A percentile compares a stretch with the other conserved stretches of the same genome.
These are phyloP conservation scores for Podiceps cristatus DNA, from an alignment of 2,113 vertebrate genomes.

Conservation along the genomic window DNA sequence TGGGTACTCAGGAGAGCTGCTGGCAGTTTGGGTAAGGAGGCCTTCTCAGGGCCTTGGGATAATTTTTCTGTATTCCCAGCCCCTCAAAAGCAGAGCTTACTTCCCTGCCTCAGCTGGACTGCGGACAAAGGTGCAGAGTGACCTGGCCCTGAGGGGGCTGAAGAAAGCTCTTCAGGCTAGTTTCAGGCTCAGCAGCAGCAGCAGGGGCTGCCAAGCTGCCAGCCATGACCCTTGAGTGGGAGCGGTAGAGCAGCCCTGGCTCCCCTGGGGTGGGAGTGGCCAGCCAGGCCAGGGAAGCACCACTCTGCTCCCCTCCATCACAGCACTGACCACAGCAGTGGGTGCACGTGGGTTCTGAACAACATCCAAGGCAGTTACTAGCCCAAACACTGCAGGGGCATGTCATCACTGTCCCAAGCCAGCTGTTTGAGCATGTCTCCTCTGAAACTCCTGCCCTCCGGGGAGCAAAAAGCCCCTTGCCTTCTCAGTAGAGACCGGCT, in stretches of 20 bases:
- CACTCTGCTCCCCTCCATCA: not conserved
- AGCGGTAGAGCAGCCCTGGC: not conserved
- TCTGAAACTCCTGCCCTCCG: not conserved
- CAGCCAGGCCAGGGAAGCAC: not conserved
- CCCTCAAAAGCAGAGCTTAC: not conserved
- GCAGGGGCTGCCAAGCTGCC: not conserved
- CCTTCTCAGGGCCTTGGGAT: not conserved
- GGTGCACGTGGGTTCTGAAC: not conserved
- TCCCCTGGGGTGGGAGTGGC: not conserved
- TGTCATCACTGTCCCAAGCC: not conserved
- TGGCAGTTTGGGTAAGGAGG: not conserved
- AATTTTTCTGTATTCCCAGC: not conserved
- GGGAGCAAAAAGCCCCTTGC: not conserved
- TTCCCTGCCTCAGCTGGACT: not conserved
- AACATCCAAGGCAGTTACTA: not conserved
- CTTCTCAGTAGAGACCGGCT: rapidly evolving
- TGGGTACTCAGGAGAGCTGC: not conserved
- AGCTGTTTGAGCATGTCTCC: not conserved
- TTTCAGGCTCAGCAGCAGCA: not conserved
- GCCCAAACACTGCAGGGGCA: not conserved
- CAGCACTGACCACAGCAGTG: not conserved
- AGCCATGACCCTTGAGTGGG: rapidly evolving
- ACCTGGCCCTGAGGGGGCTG: rapidly evolving
- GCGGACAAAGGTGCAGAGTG: rapidly evolving
- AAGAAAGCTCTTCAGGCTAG: not conserved